Conservation (phyloP, 2,113 vertebrate genomes). For the zebrafish (Danio rerio) region DNA sequence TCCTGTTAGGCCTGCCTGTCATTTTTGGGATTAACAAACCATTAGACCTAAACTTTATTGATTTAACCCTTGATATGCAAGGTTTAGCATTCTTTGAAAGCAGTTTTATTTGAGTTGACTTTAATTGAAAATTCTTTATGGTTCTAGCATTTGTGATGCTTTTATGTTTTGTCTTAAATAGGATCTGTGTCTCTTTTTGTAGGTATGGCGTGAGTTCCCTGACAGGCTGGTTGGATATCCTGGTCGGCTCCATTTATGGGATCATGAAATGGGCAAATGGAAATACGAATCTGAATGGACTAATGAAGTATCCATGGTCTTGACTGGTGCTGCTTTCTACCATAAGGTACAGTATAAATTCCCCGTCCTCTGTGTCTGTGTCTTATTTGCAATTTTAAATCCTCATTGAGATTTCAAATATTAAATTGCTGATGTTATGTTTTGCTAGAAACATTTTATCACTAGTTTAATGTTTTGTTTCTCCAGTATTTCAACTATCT, state of each 20-base stretch:
- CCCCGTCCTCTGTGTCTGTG: too few species aligned
- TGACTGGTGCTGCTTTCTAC: conserved; percentile 97
- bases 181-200: background rate
- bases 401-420: too few species aligned
- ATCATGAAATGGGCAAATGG: conserved; percentile 98
- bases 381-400: too few species aligned
- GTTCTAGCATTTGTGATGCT: background rate
- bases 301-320: conserved; percentile 98
- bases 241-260: conserved; percentile 95
- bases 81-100: background rate
- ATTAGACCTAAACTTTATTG: conserved; percentile 4
- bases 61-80: background rate
- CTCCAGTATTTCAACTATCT: conserved; percentile 97
- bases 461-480: background rate
- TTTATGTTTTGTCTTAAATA: background rate
- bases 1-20: conserved; percentile 29
- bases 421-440: background rate
- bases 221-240: conserved; percentile 96
- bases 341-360: conserved; percentile 88
- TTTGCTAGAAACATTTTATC: background rate
- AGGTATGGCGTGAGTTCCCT: conserved; percentile 98
- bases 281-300: conserved; percentile 99
- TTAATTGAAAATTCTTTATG: background rate
- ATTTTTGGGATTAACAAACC: conserved; percentile 25
- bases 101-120: background rate